A percentile compares a stretch with the other conserved stretches of the same genome.
phyloP scores from a whole-genome alignment of 2,113 vertebrate species.

The Todiramphus saurophagus region DNA sequence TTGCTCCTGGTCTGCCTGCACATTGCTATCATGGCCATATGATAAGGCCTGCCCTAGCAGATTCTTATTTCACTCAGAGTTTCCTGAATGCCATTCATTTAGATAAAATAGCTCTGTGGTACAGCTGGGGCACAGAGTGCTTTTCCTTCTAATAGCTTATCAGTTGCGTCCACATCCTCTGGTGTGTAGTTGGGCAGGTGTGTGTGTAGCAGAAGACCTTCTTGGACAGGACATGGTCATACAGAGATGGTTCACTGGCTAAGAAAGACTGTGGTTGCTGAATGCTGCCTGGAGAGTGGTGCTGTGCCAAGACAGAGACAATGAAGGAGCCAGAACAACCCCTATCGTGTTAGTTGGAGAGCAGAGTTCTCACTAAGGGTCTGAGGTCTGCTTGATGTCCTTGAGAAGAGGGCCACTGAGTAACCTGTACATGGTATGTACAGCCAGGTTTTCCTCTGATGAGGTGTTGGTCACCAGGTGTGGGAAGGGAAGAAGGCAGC shows the following conservation, averaged over 20 bases:
- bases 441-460: background rate
- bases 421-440: background rate
- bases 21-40: background rate
- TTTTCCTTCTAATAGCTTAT: background rate
- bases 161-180: fast-evolving
- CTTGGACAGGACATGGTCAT: background rate
- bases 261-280: background rate
- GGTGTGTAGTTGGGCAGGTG: background rate
- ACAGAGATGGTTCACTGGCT: background rate
- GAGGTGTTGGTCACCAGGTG: background rate
- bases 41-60: background rate
- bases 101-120: background rate
- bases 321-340: background rate
- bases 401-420: fast-evolving
- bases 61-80: background rate
- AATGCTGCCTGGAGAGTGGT: background rate
- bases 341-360: background rate
- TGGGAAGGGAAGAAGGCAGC: background rate
- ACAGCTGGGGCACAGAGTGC: background rate
- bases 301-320: background rate
- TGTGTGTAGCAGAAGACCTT: background rate
- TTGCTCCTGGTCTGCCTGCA: background rate
- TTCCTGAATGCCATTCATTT: background rate
- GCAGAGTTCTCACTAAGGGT: background rate
- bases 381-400: background rate